Evolutionary conservation across 1,140 invertebrate species (phyloP).

Genomic region (Physella acuta): DNA sequence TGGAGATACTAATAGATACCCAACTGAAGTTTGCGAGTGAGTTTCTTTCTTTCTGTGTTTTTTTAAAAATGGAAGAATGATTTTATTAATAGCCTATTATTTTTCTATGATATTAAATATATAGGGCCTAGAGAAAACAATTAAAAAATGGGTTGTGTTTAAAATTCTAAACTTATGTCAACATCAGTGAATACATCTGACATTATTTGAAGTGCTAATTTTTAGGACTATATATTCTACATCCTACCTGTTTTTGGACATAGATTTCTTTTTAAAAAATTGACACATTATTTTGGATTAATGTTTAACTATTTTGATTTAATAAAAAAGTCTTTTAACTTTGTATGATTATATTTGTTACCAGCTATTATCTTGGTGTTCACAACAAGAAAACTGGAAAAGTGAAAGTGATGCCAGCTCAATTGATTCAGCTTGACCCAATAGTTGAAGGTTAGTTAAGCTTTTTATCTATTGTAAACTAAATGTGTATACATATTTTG

Average conservation of each 20-base stretch:
- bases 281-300: background rate
- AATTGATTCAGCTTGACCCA: background rate
- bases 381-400: background rate
- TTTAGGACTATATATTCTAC: background rate
- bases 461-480: background rate
- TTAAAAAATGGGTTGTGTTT: too few relatives aligned
- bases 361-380: conserved; percentile 5
- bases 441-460: background rate
- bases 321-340: background rate
- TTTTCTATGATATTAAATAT: too few relatives aligned
- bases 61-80: background rate
- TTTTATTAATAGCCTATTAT: too few relatives aligned
- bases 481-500: background rate
- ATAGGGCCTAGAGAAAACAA: too few relatives aligned
- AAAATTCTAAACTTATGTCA: background rate
- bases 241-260: background rate
- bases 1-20: background rate
- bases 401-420: conserved; percentile 9
- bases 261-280: background rate
- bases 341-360: background rate
- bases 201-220: background rate
- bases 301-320: background rate
- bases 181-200: background rate
- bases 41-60: background rate
- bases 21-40: conserved; percentile 8